Base-by-base conservation (phyloP, 2,888 invertebrate species). In the Acanthococcus lagerstroemiae region DNA sequence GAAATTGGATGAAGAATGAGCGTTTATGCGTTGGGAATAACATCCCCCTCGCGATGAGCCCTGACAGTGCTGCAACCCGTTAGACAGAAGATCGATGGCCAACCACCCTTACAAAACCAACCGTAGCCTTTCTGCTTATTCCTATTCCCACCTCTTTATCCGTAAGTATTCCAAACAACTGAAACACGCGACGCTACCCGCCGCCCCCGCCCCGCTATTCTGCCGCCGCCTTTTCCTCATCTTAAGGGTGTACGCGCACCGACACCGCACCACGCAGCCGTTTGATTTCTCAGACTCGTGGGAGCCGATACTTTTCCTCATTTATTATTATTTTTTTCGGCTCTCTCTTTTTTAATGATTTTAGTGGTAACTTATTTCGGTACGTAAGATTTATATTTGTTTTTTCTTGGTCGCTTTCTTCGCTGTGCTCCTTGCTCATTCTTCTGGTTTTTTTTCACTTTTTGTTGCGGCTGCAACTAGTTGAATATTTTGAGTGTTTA, bases 51-150 rank as follows among this genome's bases (percentile, higher is more conserved):
- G 55, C 65, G 65, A 65, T 45, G 44, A 66, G 50, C 27, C 56
- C 56, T 66, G 66, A 66, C 66, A 66, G 50, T 46, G 46, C 48
- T 66, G 67, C 68, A 67, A 56, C 65, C 67, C 67, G 67, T 69
- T 68, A 67, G 69, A 69, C 69, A 68, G 69, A 69, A 69, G 69
- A 69, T 69, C 69, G 69, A 69, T 69, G 68, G 65, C 68, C 54
- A 55, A 60, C 65, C 52, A 63, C 67, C 50, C 56, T 66, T 30
- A 30, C 55, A 55, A 65, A 56, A 52, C 57, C 65, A 67, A 52
- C 66, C 60, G 17, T 24, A 24, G 37, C 25, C 52, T 58, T 44
- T 58, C 27, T 27, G 45, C 48, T 22, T 22, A 50, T 50, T 52
- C 50, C 50, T 50, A 52, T 48, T 55, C 45, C 45, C 55, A 46